Base-by-base conservation (phyloP, 2,888 invertebrate genomes). In the Epistrophella euchroma region DNA sequence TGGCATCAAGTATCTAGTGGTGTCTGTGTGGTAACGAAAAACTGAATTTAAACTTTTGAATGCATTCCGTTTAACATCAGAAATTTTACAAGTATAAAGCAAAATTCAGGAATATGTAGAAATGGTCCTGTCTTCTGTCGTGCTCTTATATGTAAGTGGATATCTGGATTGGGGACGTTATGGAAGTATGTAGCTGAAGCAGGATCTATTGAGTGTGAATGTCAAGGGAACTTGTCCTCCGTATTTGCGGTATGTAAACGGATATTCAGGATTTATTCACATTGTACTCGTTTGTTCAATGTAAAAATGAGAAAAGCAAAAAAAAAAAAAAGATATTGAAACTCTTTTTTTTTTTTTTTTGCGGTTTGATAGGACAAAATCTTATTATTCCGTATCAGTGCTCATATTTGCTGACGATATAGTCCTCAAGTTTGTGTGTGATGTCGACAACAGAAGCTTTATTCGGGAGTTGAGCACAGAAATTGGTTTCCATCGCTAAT, bases 361-460 rank as follows among this genome's bases (percentile, higher is more conserved):
- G 28, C 22, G 64, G 71, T 47, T 74, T 66, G 71, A 79, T 79
- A 84, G 47, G 82, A 74, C 52, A 50, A 86, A 86, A 86, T 81
- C 81, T 81, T 82, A 74, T 86, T 82, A 82, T 86, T 86, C 82
- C 81, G 52, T 78, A 82, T 82, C 86, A 86, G 64, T 66, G 86
- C 77, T 78, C 77, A 71, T 78, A 52, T 52, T 52, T 64, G 66
- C 64, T 72, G 81, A 56, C 71, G 76, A 40, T 62, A 55, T 62
- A 55, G 50, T 70, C 60, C 17, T 62, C 70, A 22, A 37, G 35
- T 43, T 32, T 28, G 19, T 28, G 45, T 47, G 47, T 64, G 17
- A 28, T 28, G 35, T 56, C 64, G 62, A 72, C 73, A 68, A 66
- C 43, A 72, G 60, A 25, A 86, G 70, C 50, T 76, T 71, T 56